Base-by-base conservation (phyloP, 2,888 invertebrate species). In the Argyresthia albistria region DNA sequence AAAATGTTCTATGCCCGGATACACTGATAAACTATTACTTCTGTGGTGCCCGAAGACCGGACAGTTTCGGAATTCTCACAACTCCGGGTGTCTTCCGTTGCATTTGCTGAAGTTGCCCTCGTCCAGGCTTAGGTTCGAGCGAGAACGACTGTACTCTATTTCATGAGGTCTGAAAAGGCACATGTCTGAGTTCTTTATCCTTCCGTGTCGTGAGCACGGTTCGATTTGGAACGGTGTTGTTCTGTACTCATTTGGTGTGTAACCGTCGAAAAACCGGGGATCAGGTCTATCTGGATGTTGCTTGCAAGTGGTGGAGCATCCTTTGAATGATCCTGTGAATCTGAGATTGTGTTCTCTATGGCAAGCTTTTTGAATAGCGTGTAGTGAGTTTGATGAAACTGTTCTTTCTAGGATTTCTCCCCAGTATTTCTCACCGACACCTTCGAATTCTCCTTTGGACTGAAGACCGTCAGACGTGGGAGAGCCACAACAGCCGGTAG, bases 381-480 rank as follows among this genome's bases (percentile, higher is more conserved):
- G 93, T 46, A 94, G 83, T 50, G 93, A 94, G 54, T 90, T 91
- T 1, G 93, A 93, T 46, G 93, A 93, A 8, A 94, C 91, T 0
- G 94, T 93, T 8, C 94, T 87, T 71, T 94, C 94, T 59, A 94
- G 80, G 64, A 94, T 94, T 81, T 94, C 94, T 25, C 92, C 92
- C 92, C 92, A 92, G 66, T 92, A 92, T 70, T 92, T 92, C 72
- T 92, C 92, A 14, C 91, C 91, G 0, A 92, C 80, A 0, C 92
- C 91, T 65, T 92, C 92, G 58, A 91, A 89, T 65, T 91, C 92
- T 51, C 89, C 89, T 58, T 89, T 88, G 14, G 84, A 81, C 55
- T 83, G 81, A 25, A 87, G 66, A 1, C 83, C 82, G 57, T 88
- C 88, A n/a, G 88, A 88, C 9, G 83, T 81, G 0, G 88, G 71